Conservation (phyloP, 2,113 vertebrate species). For the Oostethus manadensis region DNA sequence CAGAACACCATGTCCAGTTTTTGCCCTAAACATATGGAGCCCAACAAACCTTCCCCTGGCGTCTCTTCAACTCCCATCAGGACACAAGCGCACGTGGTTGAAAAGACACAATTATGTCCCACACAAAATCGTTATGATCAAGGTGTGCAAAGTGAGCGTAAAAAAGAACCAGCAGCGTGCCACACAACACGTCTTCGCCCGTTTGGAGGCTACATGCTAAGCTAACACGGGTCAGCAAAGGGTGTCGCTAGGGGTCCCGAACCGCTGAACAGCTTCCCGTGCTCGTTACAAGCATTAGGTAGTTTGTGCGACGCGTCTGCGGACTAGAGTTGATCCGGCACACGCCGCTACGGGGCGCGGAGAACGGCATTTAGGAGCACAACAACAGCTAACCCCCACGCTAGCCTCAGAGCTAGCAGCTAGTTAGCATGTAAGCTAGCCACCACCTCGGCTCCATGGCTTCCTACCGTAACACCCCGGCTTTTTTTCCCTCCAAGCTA, state of each 20-base stretch:
- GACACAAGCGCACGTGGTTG: background rate
- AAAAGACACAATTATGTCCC: background rate
- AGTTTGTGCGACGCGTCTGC: background rate
- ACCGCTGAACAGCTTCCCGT: background rate
- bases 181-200: constrained; percentile 35
- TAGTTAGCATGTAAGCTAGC: constrained; percentile 54
- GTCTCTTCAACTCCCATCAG: background rate
- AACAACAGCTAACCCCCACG: constrained; percentile 53
- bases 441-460: constrained; percentile 11
- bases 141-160: background rate
- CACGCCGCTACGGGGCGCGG: constrained; percentile 25
- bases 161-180: background rate
- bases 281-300: background rate
- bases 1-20: background rate
- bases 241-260: constrained; percentile 10
- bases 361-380: constrained; percentile 37
- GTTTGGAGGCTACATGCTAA: constrained; percentile 11
- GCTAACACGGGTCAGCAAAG: constrained; percentile 36
- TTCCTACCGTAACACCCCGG: constrained; percentile 19
- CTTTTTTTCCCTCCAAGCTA: constrained; percentile 40
- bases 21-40: background rate
- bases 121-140: background rate
- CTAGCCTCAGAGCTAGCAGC: constrained; percentile 38
- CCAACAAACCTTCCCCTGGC: background rate
- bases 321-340: background rate